Evolutionary conservation across 2,113 vertebrate genomes (phyloP).

Genomic region (Trachemys scripta): DNA sequence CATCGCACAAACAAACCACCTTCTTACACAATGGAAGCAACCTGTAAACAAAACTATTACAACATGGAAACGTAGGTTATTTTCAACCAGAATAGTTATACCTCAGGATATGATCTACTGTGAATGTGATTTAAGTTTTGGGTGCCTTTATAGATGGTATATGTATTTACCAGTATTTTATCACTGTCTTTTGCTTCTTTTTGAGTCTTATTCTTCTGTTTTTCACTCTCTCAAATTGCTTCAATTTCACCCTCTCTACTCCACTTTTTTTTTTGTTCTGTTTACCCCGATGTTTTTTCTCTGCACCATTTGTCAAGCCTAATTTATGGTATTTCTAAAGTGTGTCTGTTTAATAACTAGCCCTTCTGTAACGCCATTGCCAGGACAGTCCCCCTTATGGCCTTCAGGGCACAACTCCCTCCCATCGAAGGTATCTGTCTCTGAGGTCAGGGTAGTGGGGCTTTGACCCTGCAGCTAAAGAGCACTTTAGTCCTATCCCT

Average conservation of each 20-base stretch:
- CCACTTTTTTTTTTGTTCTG: conserved; percentile 28
- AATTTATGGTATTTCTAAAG: conserved; percentile 44
- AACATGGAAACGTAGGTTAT: neutral
- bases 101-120: neutral
- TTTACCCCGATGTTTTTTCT: conserved; percentile 41
- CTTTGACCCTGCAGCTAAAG: too few species aligned
- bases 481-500: too few species aligned
- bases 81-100: neutral
- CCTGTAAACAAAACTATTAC: neutral
- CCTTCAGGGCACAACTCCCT: too few species aligned
- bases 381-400: too few species aligned
- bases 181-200: neutral
- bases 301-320: conserved; percentile 56
- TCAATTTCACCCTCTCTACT: conserved; percentile 13
- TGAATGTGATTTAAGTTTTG: neutral
- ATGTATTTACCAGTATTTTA: neutral
- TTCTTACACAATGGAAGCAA: neutral
- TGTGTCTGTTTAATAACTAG: conserved; percentile 25
- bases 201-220: neutral
- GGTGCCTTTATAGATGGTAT: neutral
- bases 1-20: neutral
- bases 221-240: conserved; percentile 14
- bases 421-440: too few species aligned
- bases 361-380: neutral
- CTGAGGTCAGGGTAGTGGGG: too few species aligned